Base-by-base conservation (phyloP, 2,797 vertebrate genomes). In the Clarias fuscus region DNA sequence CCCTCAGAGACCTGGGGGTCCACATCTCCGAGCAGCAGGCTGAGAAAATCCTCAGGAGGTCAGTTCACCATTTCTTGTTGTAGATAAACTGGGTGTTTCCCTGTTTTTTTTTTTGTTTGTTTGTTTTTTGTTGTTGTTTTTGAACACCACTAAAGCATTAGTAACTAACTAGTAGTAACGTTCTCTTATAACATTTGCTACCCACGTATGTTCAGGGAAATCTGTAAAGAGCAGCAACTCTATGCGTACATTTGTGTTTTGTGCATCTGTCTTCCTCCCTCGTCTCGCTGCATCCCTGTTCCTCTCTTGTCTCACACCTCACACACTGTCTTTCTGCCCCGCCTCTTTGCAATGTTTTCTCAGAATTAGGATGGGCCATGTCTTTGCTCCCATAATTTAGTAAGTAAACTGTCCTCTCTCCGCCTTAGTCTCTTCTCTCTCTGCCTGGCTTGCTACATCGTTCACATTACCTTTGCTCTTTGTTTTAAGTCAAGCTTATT, bases 11-110 rank as follows among this genome's bases (percentile, higher is more conserved):
- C 93, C 94, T 99, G 82, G 98, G 98, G 0, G 97, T 99, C 88
- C 97, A 96, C 92, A 98, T 99, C 91, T 98, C 98, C 0, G 97
- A 99, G 83, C 97, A 98, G 85, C 98, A 99, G 93, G 98, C 98
- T 0, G 97, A 98, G 87, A 98, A 98, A 88, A 98, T 99, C 84
- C 96, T 99, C 48, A 97, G 95, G 91, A 97, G 98, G 98, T 99
- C 77, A 93, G 94, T 77, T 58, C 5, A 82, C 18, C 3, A 62
- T 82, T 10, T 40, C 33, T 62, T 4, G 22, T 14, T 14, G 11
- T n/a, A 27, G 14, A 14, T 10, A 8, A 22, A n/a, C 59, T 10
- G 27, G 4, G 11, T 2, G 11, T 80, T 80, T 79, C 58, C 4
- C 61, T 48, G 24, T 7, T 30, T 17, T 64, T 80, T 0, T 3